These are phyloP conservation scores for Protaetia brevitarsis DNA, from an alignment of 1,140 invertebrate species.

Conservation along the genomic window DNA sequence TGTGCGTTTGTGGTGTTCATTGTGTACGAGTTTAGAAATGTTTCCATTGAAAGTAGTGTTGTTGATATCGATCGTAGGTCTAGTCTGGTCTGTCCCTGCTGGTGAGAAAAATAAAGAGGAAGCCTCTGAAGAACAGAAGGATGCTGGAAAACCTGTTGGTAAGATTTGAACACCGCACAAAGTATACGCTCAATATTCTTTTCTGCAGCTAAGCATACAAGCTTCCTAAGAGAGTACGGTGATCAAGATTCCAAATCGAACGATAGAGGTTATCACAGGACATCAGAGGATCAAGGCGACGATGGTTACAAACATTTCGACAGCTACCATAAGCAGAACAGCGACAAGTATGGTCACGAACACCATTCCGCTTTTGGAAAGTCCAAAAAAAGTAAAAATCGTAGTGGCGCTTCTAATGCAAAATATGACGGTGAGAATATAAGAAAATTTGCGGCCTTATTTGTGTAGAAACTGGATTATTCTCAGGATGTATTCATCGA, in stretches of 20 bases:
- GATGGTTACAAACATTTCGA: constrained; percentile 69
- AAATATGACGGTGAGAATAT: constrained; percentile 27
- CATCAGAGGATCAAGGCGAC: constrained; percentile 61
- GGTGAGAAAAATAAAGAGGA: not conserved
- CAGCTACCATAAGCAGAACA: constrained; percentile 67
- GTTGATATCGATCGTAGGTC: not conserved
- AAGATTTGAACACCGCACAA: not conserved
- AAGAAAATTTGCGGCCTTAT: not conserved
- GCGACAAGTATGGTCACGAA: constrained; percentile 67
- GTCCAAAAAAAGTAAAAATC: constrained; percentile 45
- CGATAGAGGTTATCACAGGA: constrained; percentile 63
- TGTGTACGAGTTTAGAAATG: not conserved
- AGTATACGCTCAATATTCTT: not conserved
- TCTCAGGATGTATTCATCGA: not conserved
- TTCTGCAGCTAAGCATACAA: not conserved
- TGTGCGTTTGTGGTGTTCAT: not conserved
- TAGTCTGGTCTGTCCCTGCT: not conserved
- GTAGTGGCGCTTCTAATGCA: constrained; percentile 28
- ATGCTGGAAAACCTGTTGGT: not conserved
- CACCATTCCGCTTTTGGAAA: constrained; percentile 61
- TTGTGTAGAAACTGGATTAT: not conserved
- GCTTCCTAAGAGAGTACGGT: not conserved
- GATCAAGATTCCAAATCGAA: constrained; percentile 41
- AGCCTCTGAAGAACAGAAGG: not conserved
- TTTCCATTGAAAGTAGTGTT: not conserved